phyloP scores from a whole-genome alignment of 2,888 invertebrate species.

The Atherix ibis region DNA sequence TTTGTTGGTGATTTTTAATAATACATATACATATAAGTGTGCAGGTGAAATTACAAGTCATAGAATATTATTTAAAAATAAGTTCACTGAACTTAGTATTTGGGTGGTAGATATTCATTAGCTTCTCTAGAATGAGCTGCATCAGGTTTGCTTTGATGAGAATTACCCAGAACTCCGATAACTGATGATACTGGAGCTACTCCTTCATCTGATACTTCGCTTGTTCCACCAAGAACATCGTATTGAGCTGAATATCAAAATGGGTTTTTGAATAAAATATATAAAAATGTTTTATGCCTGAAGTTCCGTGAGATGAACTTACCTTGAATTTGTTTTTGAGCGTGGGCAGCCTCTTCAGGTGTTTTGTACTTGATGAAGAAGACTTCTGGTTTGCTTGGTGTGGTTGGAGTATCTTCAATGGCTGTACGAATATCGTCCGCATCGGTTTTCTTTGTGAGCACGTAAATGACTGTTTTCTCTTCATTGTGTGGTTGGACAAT shows the following conservation, averaged over 20 bases:
- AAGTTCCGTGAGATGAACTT: too few species aligned
- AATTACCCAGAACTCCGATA: conserved; percentile 21
- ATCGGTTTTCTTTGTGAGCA: conserved; percentile 25
- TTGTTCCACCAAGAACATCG: conserved; percentile 25
- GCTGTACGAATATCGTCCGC: conserved; percentile 22
- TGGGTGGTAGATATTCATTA: too few species aligned
- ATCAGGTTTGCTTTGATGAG: too few species aligned
- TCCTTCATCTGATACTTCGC: conserved; percentile 22
- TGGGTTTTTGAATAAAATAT: too few species aligned
- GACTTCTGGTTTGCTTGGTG: conserved; percentile 12
- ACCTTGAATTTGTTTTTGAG: conserved; percentile 13
- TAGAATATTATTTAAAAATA: too few species aligned
- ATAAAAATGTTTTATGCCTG: too few species aligned
- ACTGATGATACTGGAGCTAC: conserved; percentile 23
- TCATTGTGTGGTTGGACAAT: conserved; percentile 21
- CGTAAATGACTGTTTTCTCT: conserved; percentile 31
- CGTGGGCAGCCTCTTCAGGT: conserved; percentile 10
- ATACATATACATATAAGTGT: too few species aligned
- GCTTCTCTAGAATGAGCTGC: too few species aligned
- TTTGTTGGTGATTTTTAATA: too few species aligned
- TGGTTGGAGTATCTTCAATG: conserved; percentile 14
- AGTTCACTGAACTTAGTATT: too few species aligned
- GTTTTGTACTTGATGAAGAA: conserved; percentile 12
- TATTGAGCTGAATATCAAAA: conserved; percentile 19
- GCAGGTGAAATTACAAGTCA: too few species aligned